A percentile compares a stretch with the other conserved stretches of the same genome.
Evolutionary conservation across 2,113 vertebrate species (phyloP).

Genomic region (Anhinga anhinga): DNA sequence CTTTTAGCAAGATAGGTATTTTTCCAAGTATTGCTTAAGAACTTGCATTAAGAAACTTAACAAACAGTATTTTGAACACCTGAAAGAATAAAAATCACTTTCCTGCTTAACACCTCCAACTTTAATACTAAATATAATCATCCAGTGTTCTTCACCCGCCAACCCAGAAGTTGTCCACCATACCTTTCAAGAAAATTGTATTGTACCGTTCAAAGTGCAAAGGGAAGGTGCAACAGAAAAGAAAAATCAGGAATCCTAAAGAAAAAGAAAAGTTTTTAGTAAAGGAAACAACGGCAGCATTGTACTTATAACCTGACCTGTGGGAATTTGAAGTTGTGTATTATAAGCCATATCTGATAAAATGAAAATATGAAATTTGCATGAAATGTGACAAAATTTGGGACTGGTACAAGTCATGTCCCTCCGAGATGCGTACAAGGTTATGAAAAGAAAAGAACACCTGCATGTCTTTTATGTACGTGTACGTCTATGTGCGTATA

Average conservation of each 20-base stretch:
- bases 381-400: neutral
- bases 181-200: neutral
- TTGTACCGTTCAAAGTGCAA: neutral
- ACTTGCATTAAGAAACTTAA: neutral
- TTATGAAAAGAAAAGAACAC: neutral
- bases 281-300: neutral
- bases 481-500: neutral
- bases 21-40: neutral
- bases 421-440: neutral
- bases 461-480: neutral
- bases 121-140: neutral
- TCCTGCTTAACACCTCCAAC: neutral
- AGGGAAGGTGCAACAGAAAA: neutral
- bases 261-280: neutral
- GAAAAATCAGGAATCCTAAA: neutral
- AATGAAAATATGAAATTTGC: neutral
- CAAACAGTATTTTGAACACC: neutral
- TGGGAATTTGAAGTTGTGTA: neutral
- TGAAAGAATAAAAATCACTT: neutral
- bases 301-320: neutral
- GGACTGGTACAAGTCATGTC: neutral
- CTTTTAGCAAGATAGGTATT: neutral
- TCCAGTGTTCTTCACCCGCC: neutral
- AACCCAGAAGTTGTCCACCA: neutral
- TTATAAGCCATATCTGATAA: neutral